Evolutionary conservation across 2,797 vertebrate genomes (phyloP).

Genomic region (Todus mexicanus): DNA sequence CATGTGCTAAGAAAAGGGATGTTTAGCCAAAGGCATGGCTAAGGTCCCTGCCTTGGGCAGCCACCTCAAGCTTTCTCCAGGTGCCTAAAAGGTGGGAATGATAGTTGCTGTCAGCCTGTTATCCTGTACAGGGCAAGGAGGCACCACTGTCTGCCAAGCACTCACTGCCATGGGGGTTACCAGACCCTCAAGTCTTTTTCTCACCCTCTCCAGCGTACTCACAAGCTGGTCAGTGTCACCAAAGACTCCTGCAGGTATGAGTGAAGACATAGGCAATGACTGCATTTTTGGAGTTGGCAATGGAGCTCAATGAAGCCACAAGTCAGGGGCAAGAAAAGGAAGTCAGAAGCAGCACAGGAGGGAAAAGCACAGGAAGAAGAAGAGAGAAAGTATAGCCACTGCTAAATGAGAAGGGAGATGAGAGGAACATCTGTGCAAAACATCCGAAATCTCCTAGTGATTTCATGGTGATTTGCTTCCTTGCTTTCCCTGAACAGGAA

Average conservation of each 20-base stretch:
- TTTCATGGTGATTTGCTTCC: neutral
- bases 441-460: neutral
- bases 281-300: neutral
- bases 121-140: neutral
- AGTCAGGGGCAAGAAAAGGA: neutral
- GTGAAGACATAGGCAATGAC: neutral
- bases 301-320: neutral
- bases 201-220: accelerated
- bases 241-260: neutral
- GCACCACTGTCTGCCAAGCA: accelerated
- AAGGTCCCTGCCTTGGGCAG: neutral
- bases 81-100: neutral
- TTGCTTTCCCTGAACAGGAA: neutral
- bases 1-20: neutral
- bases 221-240: neutral
- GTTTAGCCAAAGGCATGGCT: neutral
- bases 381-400: neutral
- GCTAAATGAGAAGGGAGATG: neutral
- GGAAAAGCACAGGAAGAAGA: neutral
- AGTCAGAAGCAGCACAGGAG: neutral
- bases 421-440: neutral
- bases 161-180: neutral
- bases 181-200: neutral
- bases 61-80: neutral
- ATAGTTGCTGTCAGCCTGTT: neutral